Evolutionary conservation across 2,113 vertebrate species (phyloP).

Genomic region (Mus spicilegus): DNA sequence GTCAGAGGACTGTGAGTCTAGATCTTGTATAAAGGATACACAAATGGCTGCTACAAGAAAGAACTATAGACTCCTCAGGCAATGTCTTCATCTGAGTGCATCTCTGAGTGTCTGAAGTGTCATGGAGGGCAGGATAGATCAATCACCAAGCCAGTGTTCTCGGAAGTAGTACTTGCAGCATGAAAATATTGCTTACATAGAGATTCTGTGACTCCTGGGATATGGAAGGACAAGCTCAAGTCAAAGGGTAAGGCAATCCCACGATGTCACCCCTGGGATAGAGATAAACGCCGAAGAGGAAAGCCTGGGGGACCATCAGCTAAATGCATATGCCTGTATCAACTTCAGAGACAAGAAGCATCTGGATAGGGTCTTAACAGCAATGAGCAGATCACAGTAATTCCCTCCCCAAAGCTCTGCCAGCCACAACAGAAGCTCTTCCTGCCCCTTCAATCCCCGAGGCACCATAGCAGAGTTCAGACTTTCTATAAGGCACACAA

Average conservation of each 20-base stretch:
- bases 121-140: neutral
- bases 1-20: neutral
- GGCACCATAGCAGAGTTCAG: neutral
- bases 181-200: neutral
- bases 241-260: neutral
- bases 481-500: neutral
- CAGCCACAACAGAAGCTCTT: neutral
- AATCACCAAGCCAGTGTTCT: neutral
- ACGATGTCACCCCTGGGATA: neutral
- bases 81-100: neutral
- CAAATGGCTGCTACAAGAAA: neutral
- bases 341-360: neutral
- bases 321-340: neutral
- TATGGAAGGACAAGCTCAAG: neutral
- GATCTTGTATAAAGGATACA: neutral
- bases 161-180: neutral
- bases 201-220: neutral
- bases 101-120: neutral
- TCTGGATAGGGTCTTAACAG: neutral
- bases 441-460: neutral
- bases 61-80: neutral
- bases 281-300: neutral
- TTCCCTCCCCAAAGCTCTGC: conserved; percentile 1
- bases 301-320: neutral
- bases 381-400: neutral